Percentiles rank a stretch among this genome's conserved stretches.
Conservation (phyloP, 2,888 invertebrate species). For the Lampropteryx suffumata region DNA sequence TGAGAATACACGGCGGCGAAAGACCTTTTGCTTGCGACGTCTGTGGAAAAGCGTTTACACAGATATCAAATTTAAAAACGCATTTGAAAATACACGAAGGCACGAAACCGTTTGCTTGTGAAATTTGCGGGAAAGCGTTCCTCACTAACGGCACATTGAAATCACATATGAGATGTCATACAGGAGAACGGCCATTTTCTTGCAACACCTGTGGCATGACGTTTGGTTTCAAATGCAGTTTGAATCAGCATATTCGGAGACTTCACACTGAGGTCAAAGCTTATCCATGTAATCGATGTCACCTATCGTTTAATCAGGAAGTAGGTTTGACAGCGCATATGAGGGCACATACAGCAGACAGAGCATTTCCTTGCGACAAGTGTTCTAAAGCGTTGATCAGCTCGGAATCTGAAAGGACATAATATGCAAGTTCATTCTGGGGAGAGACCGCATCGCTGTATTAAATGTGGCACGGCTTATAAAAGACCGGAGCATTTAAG, state of each 20-base stretch:
- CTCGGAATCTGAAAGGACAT: conserved; percentile 8
- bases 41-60: conserved; percentile 7
- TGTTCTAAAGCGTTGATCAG: conserved; percentile 10
- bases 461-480: conserved; percentile 5
- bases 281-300: conserved; percentile 7
- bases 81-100: conserved; percentile 11
- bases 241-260: conserved; percentile 9
- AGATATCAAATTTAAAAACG: conserved; percentile 3
- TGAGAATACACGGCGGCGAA: conserved; percentile 11
- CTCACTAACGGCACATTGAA: conserved; percentile 2
- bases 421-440: conserved; percentile 8
- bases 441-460: conserved; percentile 3
- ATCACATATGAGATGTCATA: conserved; percentile 8
- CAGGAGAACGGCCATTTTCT: neutral
- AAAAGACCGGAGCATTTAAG: conserved; percentile 10
- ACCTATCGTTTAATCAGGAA: conserved; percentile 6
- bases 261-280: conserved; percentile 13
- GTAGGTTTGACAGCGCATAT: conserved; percentile 4
- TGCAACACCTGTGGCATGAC: conserved; percentile 7
- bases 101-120: conserved; percentile 7
- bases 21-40: conserved; percentile 2
- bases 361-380: neutral
- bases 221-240: conserved; percentile 12
- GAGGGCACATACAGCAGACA: neutral
- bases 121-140: conserved; percentile 12